Evolutionary conservation across 2,797 vertebrate genomes (phyloP).

Genomic region (Poecilia wingei): DNA sequence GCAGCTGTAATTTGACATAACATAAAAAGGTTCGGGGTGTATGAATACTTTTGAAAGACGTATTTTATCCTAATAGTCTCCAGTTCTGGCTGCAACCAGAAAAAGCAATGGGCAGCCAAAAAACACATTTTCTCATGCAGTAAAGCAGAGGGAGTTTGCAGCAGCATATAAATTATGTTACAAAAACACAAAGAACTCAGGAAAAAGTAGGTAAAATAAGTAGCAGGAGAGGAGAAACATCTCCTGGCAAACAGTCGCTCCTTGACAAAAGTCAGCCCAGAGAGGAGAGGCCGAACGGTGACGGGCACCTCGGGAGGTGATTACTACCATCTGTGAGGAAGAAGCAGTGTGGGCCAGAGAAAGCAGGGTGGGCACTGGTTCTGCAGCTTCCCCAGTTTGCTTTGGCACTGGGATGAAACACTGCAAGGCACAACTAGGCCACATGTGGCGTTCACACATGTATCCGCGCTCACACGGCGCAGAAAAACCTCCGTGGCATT

Average conservation of each 20-base stretch:
- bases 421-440: conserved; percentile 53
- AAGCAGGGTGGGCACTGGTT: conserved; percentile 57
- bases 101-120: conserved; percentile 39
- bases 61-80: conserved; percentile 41
- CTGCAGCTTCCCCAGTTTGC: conserved; percentile 62
- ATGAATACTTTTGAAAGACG: conserved; percentile 1
- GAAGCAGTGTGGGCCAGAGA: conserved; percentile 50
- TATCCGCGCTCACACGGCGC: conserved; percentile 28
- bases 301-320: conserved; percentile 72
- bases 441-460: conserved; percentile 51
- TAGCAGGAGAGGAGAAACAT: conserved; percentile 20
- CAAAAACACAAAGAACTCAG: conserved; percentile 39
- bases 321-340: conserved; percentile 77
- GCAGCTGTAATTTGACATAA: background rate
- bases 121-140: conserved; percentile 52
- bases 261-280: conserved; percentile 45
- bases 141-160: conserved; percentile 31
- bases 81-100: conserved; percentile 45
- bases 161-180: conserved; percentile 33
- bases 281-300: conserved; percentile 49
- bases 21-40: background rate
- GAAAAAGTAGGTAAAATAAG: conserved; percentile 5
- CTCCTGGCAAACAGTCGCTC: conserved; percentile 43
- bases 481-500: conserved; percentile 49
- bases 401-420: conserved; percentile 69